Base-by-base conservation (phyloP, 2,113 vertebrate genomes). In the Mastomys coucha region DNA sequence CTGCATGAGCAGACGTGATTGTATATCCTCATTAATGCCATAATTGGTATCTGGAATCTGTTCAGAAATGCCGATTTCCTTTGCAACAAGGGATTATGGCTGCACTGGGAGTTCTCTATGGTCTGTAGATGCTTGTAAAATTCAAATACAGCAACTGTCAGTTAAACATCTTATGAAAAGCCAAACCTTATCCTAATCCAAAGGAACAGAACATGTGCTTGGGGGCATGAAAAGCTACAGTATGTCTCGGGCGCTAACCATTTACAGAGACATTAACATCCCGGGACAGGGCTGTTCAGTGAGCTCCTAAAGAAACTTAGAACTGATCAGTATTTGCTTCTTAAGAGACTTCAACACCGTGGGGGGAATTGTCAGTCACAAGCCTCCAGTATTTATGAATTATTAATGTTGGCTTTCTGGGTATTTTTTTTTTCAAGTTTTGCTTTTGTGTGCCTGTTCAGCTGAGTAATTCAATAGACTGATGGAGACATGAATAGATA, bases 401-500 rank as follows among this genome's bases (percentile, higher is more conserved):
- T 98, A 98, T 98, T 98, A 99, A 99, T 98, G 94, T 5, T 97
- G 73, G 22, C 94, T 98, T 98, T 98, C 97, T 97, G 39, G 17
- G 78, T 96, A 8, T 14, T 10, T 97, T 98, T 97, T 58, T 88
- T 96, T 89, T 89, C 94, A 97, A 96, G 93, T 98, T 98, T 98
- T 98, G 98, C 97, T 98, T 98, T 98, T 98, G 97, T 98, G 96
- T 98, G 91, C 39, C 0, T 98, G 98, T 98, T 98, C 97, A 98
- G 96, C 97, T 98, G 98, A 98, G 98, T 98, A 98, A 98, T 98
- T 98, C 98, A 98, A 98, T 97, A 98, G 98, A 98, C 95, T 98
- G 98, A 98, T 98, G 98, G 97, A 98, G 98, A 98, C 97, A 98
- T 98, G 98, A 98, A 98, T 98, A 99, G 98, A 97, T 98, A 98